phyloP scores from a whole-genome alignment of 2,888 invertebrate genomes.

The Cosmopolites sordidus region DNA sequence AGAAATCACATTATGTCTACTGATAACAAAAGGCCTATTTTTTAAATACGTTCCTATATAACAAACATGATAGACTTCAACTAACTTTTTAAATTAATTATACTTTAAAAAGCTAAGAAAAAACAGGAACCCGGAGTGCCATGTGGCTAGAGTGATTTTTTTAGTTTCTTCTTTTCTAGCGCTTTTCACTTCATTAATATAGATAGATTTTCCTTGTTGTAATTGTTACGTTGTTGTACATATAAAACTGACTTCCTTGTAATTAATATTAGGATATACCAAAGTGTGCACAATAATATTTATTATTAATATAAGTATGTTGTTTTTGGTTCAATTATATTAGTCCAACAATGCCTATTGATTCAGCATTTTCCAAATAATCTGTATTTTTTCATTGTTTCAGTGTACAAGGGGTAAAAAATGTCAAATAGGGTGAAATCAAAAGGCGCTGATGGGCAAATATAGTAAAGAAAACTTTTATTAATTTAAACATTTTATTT shows the following conservation, averaged over 20 bases:
- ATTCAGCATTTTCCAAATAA: neutral
- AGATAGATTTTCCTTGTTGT: neutral
- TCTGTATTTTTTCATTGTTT: no score
- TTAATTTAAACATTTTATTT: no score
- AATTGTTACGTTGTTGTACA: neutral
- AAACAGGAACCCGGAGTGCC: neutral
- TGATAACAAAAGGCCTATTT: conserved; percentile 8
- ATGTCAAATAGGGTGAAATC: no score
- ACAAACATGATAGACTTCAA: neutral
- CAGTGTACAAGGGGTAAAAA: no score
- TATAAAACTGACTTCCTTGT: neutral
- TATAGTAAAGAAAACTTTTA: no score
- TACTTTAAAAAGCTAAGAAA: neutral
- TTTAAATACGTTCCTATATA: conserved; percentile 10
- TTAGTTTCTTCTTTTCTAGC: neutral
- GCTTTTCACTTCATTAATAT: neutral
- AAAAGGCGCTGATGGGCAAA: no score
- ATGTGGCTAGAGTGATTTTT: neutral
- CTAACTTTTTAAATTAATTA: neutral
- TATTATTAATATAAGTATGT: neutral
- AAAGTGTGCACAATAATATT: conserved; percentile 8
- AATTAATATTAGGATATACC: conserved; percentile 2
- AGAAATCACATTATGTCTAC: neutral
- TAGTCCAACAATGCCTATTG: neutral
- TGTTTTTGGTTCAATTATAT: neutral